phyloP scores from a whole-genome alignment of 2,888 invertebrate genomes.

The Acanthococcus lagerstroemiae region DNA sequence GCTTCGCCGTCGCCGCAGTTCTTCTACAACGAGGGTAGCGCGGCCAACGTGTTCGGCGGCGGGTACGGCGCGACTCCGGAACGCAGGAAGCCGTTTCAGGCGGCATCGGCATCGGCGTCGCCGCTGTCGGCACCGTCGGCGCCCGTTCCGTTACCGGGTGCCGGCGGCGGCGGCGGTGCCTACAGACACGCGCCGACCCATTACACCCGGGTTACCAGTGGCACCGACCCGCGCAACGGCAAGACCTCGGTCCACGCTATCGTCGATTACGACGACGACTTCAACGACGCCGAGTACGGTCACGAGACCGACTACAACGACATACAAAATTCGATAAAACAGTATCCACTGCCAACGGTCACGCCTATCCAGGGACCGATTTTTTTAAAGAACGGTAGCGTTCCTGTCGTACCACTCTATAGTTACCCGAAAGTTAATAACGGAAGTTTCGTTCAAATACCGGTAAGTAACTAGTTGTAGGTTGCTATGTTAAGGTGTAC shows the following conservation, averaged over 20 bases:
- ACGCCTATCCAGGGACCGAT: conserved; percentile 85
- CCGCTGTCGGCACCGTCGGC: neutral
- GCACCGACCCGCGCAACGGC: conserved; percentile 34
- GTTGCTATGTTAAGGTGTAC: too few relatives aligned
- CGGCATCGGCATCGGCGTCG: neutral
- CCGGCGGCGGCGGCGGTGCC: neutral
- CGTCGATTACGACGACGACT: conserved; percentile 57
- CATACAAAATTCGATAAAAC: conserved; percentile 21
- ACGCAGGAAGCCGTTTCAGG: neutral
- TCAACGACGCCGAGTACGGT: conserved; percentile 46
- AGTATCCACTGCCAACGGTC: conserved; percentile 44
- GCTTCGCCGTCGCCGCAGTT: conserved; percentile 3
- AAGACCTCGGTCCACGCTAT: conserved; percentile 62
- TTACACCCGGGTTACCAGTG: conserved; percentile 19
- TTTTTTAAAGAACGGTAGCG: conserved; percentile 63
- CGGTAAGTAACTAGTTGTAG: conserved; percentile 71
- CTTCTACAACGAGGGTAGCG: conserved; percentile 7
- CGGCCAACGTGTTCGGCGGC: conserved; percentile 1
- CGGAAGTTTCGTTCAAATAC: conserved; percentile 79
- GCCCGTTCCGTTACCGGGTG: neutral
- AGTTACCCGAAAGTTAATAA: conserved; percentile 70
- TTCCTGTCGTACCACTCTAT: conserved; percentile 77
- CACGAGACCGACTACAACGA: conserved; percentile 28
- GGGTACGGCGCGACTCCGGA: neutral
- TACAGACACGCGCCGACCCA: conserved; percentile 15